Evolutionary conservation across 2,113 vertebrate genomes (phyloP), one percentile per base, ranked within the genome.

Genomic region (Hippolais icterina): DNA sequence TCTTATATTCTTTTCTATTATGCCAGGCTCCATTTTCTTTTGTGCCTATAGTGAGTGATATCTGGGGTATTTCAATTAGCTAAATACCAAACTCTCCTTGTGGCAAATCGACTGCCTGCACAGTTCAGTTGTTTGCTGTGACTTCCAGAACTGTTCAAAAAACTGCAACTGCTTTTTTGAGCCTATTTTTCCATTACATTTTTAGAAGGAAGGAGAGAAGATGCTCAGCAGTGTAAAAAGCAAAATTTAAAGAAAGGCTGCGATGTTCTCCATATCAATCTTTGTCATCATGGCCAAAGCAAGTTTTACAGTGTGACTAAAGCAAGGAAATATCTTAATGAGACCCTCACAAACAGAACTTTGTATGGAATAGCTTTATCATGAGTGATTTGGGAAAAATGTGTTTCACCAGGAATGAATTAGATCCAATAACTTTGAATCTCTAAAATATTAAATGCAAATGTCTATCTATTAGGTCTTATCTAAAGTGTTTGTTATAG

Each of bases 261-360:
- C 1, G 1, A 37, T 25, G 18, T 35, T 50, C 9, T 66, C 25
- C 6, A 1, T 50, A 31, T 57, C 31, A 35, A 0, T 50, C n/a
- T 87, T 77, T 33, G 5, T 70, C 33, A 12, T 21, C 5, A 10
- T 22, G 24, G 56, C 31, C 54, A 83, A 21, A 41, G 37, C 24
- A 80, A 49, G 12, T 47, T 86, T 60, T 54, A 52, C 18, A 74
- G 31, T 5, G 11, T 53, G 46, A 8, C 23, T 52, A 11, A 69
- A 80, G 15, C 25, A 60, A 83, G 50, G 11, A 61, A 83, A 27
- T 35, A 44, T 9, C n/a, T 72, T 17, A 8, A 3, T 52, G 25
- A 44, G 18, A 77, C 17, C 18, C 17, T 77, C 41, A 49, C 11
- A 77, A 86, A 60, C 11, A 70, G 23, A 33, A 29, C 35, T 76